These are phyloP conservation scores for Platycnemis pennipes DNA, from an alignment of 2,888 invertebrate species.

Conservation along the genomic window DNA sequence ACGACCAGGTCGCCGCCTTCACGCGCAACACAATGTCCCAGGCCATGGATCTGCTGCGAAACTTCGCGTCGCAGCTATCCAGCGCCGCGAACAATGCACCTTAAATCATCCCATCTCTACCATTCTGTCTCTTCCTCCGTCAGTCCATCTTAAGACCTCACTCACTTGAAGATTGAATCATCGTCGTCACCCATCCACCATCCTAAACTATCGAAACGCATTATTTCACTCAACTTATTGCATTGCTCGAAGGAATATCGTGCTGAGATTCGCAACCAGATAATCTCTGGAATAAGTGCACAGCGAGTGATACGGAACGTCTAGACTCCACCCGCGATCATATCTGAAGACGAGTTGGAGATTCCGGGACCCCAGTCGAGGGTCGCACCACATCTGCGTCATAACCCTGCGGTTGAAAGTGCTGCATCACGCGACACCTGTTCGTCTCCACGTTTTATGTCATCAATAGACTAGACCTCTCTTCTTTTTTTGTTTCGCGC, in stretches of 20 bases:
- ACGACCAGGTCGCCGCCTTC: background rate
- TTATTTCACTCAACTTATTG: background rate
- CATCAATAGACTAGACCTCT: no score
- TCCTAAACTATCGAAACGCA: no score
- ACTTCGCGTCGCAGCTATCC: background rate
- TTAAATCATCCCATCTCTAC: background rate
- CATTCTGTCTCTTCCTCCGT: background rate
- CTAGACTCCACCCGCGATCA: background rate
- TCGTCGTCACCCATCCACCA: background rate
- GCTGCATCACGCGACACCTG: background rate
- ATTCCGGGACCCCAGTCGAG: background rate
- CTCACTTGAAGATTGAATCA: background rate
- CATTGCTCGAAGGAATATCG: background rate
- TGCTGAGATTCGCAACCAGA: background rate
- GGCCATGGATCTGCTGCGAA: slow-evolving; percentile 10
- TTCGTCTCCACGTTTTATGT: background rate
- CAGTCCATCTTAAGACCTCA: background rate
- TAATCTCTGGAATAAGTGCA: no score
- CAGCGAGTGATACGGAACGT: background rate
- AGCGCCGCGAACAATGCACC: background rate
- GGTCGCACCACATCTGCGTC: background rate
- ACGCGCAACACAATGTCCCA: background rate
- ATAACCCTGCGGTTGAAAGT: background rate
- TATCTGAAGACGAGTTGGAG: background rate
- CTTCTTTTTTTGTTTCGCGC: background rate